Base-by-base conservation (phyloP, 2,888 invertebrate genomes). In the Orthosia cruda region DNA sequence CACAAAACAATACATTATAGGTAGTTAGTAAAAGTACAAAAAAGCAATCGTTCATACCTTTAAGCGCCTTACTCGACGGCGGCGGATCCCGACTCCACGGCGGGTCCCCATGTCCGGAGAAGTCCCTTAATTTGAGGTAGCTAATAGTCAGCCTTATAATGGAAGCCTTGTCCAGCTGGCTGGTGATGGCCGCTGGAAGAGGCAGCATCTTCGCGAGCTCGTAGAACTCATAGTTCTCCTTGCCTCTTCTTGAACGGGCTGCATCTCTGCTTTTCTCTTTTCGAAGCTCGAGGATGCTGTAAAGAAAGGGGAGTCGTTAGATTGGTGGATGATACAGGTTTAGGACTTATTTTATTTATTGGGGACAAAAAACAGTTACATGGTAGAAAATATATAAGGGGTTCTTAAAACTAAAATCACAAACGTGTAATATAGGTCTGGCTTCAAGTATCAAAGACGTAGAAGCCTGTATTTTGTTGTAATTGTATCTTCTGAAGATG, bases 221-320 rank as follows among this genome's bases (percentile, higher is more conserved):
- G 96, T 99, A 99, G 97, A 99, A 99, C 97, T 99, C 99, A 94
- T 98, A 99, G 97, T 99, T 99, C 95, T 99, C 99, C 92, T 99
- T 99, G 79, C 99, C 99, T 55, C 99, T 97, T 69, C 99, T 97
- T 16, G 99, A 99, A 81, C 99, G 97, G 11, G 99, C 99, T 59
- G 99, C 99, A 94, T 99, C 99, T 89, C 99, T 97, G 87, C 99
- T 99, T 94, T 99, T 99, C 95, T 99, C 99, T 97, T 99, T 99
- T 85, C 99, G 97, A 80, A 99, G 97, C 95, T 99, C 99, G 95
- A 99, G 97, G 93, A 99, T 99, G 95, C 99, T 99, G 98, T 95
- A 97, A 98, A 91, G 89, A 93, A 84, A 89, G 1, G 65, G 13
- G 11, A 0, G 59, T 7, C 23, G 90, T 94, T 91, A 94, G 91